A percentile compares a stretch with the other conserved stretches of the same genome.
These are phyloP conservation scores for Eupithecia centaureata DNA, from an alignment of 2,888 invertebrate species.

Conservation along the genomic window DNA sequence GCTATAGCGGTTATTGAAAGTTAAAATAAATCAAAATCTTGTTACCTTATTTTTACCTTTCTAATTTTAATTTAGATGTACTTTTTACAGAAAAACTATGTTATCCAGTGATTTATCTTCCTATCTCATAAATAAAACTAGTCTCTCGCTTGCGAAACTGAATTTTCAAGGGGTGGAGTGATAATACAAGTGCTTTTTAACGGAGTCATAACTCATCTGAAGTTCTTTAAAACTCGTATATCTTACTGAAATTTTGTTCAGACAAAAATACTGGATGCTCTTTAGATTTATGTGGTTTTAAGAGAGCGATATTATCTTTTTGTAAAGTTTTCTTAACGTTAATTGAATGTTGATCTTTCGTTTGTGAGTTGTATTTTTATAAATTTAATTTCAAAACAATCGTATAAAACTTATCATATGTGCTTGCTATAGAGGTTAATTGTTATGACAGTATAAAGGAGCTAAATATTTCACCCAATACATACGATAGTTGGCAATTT, in stretches of 20 bases:
- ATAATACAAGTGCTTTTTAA: slow-evolving; percentile 43
- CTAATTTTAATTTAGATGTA: background rate
- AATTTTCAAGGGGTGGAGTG: slow-evolving; percentile 32
- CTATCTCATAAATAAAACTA: slow-evolving; percentile 34
- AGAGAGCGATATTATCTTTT: slow-evolving; percentile 25
- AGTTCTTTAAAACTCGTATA: slow-evolving; percentile 43
- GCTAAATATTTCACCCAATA: background rate
- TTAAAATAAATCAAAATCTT: background rate
- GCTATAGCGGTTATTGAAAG: background rate
- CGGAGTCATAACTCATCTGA: slow-evolving; percentile 40
- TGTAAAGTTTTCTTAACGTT: slow-evolving; percentile 18
- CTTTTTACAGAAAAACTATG: background rate
- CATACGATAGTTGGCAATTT: background rate
- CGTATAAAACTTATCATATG: background rate
- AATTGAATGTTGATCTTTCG: background rate
- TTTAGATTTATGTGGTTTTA: slow-evolving; percentile 41
- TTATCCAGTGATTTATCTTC: slow-evolving; percentile 3
- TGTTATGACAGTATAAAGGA: background rate
- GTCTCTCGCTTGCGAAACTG: slow-evolving; percentile 26
- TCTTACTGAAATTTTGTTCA: slow-evolving; percentile 38
- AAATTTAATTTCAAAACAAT: background rate
- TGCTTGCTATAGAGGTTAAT: background rate
- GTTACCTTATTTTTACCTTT: background rate
- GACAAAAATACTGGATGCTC: slow-evolving; percentile 40
- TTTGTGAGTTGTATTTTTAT: background rate